These are phyloP conservation scores for Lates japonicus DNA, from an alignment of 2,797 vertebrate species.

Conservation along the genomic window DNA sequence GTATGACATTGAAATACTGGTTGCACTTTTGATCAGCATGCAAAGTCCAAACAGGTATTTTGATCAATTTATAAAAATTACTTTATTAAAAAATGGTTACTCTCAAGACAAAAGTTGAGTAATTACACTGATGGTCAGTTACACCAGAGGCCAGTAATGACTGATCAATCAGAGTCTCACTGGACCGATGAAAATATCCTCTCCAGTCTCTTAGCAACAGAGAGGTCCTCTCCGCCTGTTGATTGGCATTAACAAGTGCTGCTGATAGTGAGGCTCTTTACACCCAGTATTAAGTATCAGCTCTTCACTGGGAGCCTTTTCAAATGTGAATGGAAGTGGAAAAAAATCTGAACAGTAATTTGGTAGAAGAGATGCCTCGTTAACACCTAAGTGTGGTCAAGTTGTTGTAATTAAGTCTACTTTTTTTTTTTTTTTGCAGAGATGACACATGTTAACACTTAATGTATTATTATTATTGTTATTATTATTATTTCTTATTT, in stretches of 20 bases:
- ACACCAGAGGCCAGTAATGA: conserved; percentile 29
- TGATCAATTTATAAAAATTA: neutral
- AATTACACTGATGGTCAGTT: conserved; percentile 38
- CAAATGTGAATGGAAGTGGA: neutral
- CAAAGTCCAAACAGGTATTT: neutral
- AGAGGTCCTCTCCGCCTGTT: conserved; percentile 46
- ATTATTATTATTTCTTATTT: too few relatives aligned
- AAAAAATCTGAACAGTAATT: neutral
- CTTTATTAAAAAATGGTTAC: conserved; percentile 14
- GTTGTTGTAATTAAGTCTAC: neutral
- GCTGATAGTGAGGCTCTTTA: conserved; percentile 31
- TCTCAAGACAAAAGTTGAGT: conserved; percentile 22
- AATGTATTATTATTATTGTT: too few relatives aligned
- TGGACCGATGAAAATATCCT: conserved; percentile 47
- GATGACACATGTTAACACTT: neutral
- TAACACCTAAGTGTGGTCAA: neutral
- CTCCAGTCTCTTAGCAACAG: conserved; percentile 75
- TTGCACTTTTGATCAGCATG: neutral
- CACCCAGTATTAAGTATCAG: conserved; percentile 9
- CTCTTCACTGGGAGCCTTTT: conserved; percentile 33
- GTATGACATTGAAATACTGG: neutral
- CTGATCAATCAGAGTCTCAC: conserved; percentile 45
- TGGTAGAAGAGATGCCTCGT: neutral
- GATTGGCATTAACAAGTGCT: conserved; percentile 64
- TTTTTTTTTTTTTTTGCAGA: neutral